Conservation (phyloP, 2,113 vertebrate genomes). For the Typhlomys cinereus region DNA sequence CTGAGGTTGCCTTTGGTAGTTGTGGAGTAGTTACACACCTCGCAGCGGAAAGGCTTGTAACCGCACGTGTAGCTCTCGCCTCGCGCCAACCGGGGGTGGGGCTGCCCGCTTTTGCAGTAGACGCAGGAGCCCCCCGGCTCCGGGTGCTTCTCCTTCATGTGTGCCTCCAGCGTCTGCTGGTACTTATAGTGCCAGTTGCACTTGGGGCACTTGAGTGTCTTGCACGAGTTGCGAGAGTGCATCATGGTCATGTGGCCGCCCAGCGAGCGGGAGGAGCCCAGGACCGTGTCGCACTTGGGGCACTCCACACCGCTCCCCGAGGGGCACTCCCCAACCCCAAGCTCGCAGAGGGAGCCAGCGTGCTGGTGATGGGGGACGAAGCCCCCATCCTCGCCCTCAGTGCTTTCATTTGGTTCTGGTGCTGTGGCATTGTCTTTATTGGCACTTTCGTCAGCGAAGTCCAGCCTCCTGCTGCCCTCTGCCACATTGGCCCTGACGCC, state of each 20-base stretch:
- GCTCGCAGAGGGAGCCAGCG: conserved; percentile 92
- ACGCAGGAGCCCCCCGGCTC: conserved; percentile 95
- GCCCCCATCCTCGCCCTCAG: conserved; percentile 96
- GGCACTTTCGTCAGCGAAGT: conserved; percentile 98
- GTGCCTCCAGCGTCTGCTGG: conserved; percentile 99
- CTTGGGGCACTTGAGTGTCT: conserved; percentile 99
- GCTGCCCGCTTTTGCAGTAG: conserved; percentile 97
- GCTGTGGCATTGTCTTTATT: conserved; percentile 99
- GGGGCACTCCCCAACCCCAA: conserved; percentile 94
- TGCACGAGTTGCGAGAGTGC: conserved; percentile 99
- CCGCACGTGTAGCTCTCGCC: conserved; percentile 99
- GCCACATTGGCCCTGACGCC: conserved; percentile 90
- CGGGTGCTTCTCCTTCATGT: conserved; percentile 99
- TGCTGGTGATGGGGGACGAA: conserved; percentile 89
- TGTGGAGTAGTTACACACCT: conserved; percentile 99
- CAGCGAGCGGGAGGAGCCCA: conserved; percentile 97
- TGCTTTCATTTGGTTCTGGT: conserved; percentile 99
- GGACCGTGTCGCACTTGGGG: conserved; percentile 97
- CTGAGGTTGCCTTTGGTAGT: conserved; percentile 99
- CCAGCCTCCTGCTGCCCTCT: conserved; percentile 94
- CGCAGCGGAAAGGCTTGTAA: conserved; percentile 99
- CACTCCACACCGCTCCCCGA: conserved; percentile 98
- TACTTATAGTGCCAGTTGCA: conserved; percentile 99
- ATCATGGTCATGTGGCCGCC: conserved; percentile 99
- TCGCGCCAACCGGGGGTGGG: conserved; percentile 96